Evolutionary conservation across 2,113 vertebrate genomes (phyloP), one percentile per base, ranked within the genome.

Genomic region (Solea senegalensis): DNA sequence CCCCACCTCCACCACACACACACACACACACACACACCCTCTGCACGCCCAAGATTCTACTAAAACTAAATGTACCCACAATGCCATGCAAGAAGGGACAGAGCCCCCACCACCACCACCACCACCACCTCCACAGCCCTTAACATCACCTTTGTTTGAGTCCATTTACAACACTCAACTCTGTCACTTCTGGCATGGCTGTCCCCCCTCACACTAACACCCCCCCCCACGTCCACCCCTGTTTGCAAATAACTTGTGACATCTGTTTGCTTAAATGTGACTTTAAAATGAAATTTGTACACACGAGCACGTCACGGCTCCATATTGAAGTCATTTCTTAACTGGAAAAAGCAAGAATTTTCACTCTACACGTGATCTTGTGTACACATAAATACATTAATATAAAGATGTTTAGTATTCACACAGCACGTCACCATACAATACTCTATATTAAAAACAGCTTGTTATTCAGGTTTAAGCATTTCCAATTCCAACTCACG

Each of bases 1-100:
- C 74, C 81, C 82, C 83, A 54, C 83, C 75, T 77, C 80, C 79
- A 83, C 74, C 75, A 21, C 21, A 21, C 75, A 82, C 80, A 73
- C 80, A 76, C 74, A 82, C 80, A 73, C 75, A 21, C 21, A 21
- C 75, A 82, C 80, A 73, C 80, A 76, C 74, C 66, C 64, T 82
- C 83, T 74, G 75, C 82, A 70, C 53, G 50, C 52, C 67, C 77
- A 66, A 65, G 50, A 59, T 71, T 85, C 76, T 12, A 53, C 54
- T 71, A 67, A 75, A 55, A 65, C 53, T 64, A 69, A 73, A 53
- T 80, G 75, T 82, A 82, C 77, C 64, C 62, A 64, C 67, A 70
- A 62, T 52, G 69, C 76, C 83, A 70, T 89, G 76, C 74, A 63
- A 69, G 59, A 54, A 83, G 79, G 62, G 74, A 67, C 72, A 16